These are phyloP conservation scores for Poecilia wingei DNA, from an alignment of 2,797 vertebrate genomes.

Conservation along the genomic window DNA sequence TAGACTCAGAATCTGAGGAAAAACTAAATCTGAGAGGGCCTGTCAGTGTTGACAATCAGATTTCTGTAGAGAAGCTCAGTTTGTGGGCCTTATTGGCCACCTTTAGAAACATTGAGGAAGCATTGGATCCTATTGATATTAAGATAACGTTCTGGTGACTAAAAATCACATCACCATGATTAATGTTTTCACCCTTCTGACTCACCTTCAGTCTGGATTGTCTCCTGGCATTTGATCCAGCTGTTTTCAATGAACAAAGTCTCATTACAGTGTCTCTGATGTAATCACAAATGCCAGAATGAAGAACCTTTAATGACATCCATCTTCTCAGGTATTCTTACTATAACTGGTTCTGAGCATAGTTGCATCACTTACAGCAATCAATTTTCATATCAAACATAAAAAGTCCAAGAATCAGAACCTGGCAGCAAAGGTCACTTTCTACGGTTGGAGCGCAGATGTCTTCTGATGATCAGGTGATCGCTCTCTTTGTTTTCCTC, in stretches of 20 bases:
- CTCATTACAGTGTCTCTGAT: not conserved
- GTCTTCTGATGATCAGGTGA: conserved; percentile 88
- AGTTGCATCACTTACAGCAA: not conserved
- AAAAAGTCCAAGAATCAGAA: not conserved
- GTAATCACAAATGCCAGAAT: not conserved
- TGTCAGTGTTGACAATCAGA: not conserved
- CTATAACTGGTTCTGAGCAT: not conserved
- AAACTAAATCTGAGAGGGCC: not conserved
- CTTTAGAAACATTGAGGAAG: not conserved
- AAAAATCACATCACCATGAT: not conserved
- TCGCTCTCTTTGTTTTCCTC: conserved; percentile 86
- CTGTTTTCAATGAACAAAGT: not conserved
- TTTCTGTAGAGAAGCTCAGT: not conserved
- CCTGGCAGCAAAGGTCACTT: conserved; percentile 43
- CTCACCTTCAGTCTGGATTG: not conserved
- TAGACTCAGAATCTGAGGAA: not conserved
- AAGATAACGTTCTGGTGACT: not conserved
- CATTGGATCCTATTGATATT: not conserved
- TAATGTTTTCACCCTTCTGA: not conserved
- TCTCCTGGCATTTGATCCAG: not conserved
- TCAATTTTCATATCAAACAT: not conserved
- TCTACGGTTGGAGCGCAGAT: conserved; percentile 81
- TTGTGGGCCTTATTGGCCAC: not conserved
- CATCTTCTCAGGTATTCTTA: not conserved
- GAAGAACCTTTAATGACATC: not conserved